Evolutionary conservation across 2,888 invertebrate species (phyloP).

Genomic region (Fragum fragum): DNA sequence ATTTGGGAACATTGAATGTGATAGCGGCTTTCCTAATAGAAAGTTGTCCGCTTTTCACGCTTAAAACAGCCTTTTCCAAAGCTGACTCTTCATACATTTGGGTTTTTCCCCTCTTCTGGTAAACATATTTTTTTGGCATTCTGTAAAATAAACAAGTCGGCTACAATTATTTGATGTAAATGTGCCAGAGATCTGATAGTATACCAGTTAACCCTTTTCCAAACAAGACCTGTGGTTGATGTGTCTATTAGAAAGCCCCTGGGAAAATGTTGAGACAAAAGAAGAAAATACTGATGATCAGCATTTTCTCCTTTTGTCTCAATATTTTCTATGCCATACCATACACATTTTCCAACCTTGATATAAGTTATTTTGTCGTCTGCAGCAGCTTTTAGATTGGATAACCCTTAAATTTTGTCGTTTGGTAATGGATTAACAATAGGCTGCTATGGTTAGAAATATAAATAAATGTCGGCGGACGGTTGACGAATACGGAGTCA

Average conservation of each 20-base stretch:
- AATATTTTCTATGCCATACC: slow-evolving; percentile 8
- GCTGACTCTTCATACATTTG: background rate
- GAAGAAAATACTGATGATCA: slow-evolving; percentile 9
- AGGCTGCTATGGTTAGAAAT: slow-evolving; percentile 6
- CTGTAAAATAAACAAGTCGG: slow-evolving; percentile 9
- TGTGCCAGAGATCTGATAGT: background rate
- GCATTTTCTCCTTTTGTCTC: slow-evolving; percentile 18
- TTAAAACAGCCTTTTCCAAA: slow-evolving; percentile 26
- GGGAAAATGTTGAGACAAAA: slow-evolving; percentile 5
- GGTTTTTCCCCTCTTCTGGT: slow-evolving; percentile 8
- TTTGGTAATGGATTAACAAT: slow-evolving; percentile 6
- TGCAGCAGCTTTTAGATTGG: slow-evolving; percentile 1
- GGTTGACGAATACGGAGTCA: background rate
- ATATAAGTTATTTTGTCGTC: background rate
- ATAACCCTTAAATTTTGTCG: slow-evolving; percentile 3
- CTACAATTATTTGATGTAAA: background rate
- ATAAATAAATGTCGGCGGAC: slow-evolving; percentile 3
- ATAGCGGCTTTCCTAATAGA: slow-evolving; percentile 36
- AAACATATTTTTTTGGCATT: slow-evolving; percentile 29
- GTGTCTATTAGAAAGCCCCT: background rate
- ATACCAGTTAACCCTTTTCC: slow-evolving; percentile 3
- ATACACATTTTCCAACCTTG: slow-evolving; percentile 3
- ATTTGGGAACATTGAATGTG: slow-evolving; percentile 32
- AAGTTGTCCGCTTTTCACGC: slow-evolving; percentile 21
- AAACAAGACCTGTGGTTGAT: background rate